Base-by-base conservation (phyloP, 2,113 vertebrate genomes). In the Gasterosteus nipponicus region DNA sequence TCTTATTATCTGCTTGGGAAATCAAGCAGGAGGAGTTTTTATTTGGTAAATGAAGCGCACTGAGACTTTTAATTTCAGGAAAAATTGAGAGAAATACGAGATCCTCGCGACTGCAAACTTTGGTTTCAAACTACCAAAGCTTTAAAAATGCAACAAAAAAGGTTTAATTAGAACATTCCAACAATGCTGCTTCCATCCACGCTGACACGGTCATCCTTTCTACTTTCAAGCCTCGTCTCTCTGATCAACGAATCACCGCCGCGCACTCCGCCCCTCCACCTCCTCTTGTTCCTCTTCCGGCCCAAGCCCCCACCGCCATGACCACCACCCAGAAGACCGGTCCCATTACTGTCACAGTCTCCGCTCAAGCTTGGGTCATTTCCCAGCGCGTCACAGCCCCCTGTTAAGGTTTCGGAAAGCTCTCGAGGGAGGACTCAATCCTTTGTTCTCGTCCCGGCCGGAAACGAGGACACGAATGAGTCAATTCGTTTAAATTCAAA, bases 331-430 rank as follows among this genome's bases (percentile, higher is more conserved):
- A 65, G 26, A 60, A 85, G 78, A 84, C 76, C 72, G 69, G 72
- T 84, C 73, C 80, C 62, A 78, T 79, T 87, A 87, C 81, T 81
- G 86, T 82, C 89, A 85, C 83, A 81, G 72, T 72, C 78, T 39
- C 69, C 77, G 75, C 77, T 81, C 62, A 44, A 63, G 77, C 84
- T 69, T 63, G 74, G 85, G 88, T 87, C 84, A 69, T 46, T 78
- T 83, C 86, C 63, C 72, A 53, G 38, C 26, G 72, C 85, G 86
- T 19, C 18, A 7, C 8, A 7, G 1, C 38, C 59, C 46, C 22
- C 38, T n/a, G n/a, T n/a, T n/a, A n/a, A n/a, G n/a, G n/a, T n/a
- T n/a, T n/a, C n/a, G n/a, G n/a, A n/a, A n/a, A n/a, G n/a, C n/a
- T n/a, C n/a, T n/a, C n/a, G n/a, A n/a, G n/a, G n/a, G n/a, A n/a